These are phyloP conservation scores for Alloscopus bannaensis DNA, from an alignment of 2,888 invertebrate genomes.

Conservation along the genomic window DNA sequence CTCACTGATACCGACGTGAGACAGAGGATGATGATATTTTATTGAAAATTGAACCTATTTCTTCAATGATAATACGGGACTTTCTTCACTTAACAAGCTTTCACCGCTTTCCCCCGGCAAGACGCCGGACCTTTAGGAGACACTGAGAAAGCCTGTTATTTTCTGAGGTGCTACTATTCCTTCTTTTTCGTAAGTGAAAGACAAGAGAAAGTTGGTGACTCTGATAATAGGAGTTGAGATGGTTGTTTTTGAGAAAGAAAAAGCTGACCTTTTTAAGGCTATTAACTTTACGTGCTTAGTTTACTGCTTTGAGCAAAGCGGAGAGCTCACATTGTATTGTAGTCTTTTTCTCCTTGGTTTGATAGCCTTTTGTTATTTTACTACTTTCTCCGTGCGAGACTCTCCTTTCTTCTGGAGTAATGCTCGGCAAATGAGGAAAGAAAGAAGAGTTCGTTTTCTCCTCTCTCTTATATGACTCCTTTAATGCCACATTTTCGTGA, in stretches of 20 bases:
- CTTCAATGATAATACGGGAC: constrained; percentile 11
- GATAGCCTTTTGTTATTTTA: not conserved
- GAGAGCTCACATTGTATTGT: not conserved
- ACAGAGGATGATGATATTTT: not conserved
- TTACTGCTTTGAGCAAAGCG: no score
- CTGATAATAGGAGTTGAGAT: not conserved
- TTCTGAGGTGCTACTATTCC: not conserved
- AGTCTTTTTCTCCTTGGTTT: not conserved
- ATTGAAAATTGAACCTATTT: constrained; percentile 11
- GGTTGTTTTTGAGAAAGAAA: not conserved
- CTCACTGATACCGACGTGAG: not conserved
- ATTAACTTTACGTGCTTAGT: not conserved
- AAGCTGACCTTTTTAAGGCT: constrained; percentile 1
- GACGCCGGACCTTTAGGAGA: no score
- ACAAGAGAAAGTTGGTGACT: not conserved
- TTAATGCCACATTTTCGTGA: not conserved
- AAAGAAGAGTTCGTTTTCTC: not conserved
- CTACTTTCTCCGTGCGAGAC: not conserved
- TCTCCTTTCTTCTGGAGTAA: not conserved
- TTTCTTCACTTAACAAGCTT: not conserved
- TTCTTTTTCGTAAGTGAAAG: not conserved
- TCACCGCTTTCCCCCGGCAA: not conserved
- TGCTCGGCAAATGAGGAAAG: not conserved
- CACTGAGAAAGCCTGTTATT: not conserved
- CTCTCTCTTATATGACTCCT: not conserved